These are phyloP conservation scores for Macroramphosus scolopax DNA, from an alignment of 2,797 vertebrate genomes.

Conservation along the genomic window DNA sequence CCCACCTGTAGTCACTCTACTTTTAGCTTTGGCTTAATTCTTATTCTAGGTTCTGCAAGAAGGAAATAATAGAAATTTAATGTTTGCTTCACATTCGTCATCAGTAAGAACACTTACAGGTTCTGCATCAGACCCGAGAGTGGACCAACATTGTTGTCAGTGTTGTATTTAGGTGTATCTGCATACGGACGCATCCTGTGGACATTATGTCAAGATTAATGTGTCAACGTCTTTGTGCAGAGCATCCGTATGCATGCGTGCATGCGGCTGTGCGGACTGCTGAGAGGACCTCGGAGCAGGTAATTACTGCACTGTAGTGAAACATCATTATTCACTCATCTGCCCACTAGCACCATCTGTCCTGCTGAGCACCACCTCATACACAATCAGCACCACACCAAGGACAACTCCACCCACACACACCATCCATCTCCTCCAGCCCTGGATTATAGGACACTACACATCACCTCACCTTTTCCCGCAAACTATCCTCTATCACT, in stretches of 20 bases:
- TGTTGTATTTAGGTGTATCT: conserved; percentile 5
- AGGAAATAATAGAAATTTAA: too few species aligned
- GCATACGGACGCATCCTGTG: background rate
- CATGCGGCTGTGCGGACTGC: conserved; percentile 24
- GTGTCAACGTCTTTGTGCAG: conserved; percentile 12
- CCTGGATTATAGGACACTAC: conserved; percentile 52
- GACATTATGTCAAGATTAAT: conserved; percentile 22
- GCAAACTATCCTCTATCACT: conserved; percentile 44
- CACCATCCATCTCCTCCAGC: conserved; percentile 64
- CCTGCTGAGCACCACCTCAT: conserved; percentile 72
- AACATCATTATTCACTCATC: conserved; percentile 80
- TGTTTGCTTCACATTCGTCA: too few species aligned
- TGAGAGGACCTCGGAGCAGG: conserved; percentile 55
- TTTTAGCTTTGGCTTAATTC: too few species aligned
- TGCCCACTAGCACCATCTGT: conserved; percentile 77
- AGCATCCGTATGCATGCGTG: conserved; percentile 28
- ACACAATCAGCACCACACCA: conserved; percentile 71
- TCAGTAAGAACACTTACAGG: too few species aligned
- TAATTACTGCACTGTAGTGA: conserved; percentile 73
- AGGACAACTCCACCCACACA: conserved; percentile 72
- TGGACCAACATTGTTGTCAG: conserved; percentile 5
- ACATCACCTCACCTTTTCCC: conserved; percentile 62
- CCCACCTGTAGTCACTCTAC: too few species aligned
- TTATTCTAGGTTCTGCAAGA: too few species aligned
- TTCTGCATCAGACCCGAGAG: too few species aligned